Percentiles rank a stretch among this genome's conserved stretches.
Evolutionary conservation across 1,140 invertebrate genomes (phyloP).

Genomic region (Lepidurus arcticus): DNA sequence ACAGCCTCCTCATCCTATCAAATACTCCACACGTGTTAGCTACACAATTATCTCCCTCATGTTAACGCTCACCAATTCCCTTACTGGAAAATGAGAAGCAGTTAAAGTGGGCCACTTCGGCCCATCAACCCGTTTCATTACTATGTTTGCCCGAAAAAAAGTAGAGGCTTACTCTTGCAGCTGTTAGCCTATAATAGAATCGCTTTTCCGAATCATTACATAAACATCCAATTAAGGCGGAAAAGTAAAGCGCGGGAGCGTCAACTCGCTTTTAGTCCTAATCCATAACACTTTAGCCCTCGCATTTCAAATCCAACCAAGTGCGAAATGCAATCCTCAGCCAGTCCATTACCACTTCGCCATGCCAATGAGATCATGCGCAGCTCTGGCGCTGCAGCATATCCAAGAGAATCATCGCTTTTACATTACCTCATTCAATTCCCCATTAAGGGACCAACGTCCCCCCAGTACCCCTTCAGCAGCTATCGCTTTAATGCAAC

Average conservation of each 20-base stretch:
- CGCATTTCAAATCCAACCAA: neutral
- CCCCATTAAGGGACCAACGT: neutral
- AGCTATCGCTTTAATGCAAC: too few species aligned
- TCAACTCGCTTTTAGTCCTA: neutral
- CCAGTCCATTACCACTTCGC: neutral
- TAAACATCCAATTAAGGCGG: constrained; percentile 10
- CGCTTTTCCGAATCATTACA: constrained; percentile 15
- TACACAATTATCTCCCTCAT: too few species aligned
- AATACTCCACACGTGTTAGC: too few species aligned
- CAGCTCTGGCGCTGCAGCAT: neutral
- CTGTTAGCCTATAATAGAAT: neutral
- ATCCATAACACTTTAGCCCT: neutral
- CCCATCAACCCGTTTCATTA: too few species aligned
- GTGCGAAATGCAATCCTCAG: neutral
- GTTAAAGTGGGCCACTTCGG: too few species aligned
- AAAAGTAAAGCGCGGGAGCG: neutral
- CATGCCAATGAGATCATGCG: neutral
- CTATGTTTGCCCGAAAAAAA: neutral
- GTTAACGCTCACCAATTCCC: too few species aligned
- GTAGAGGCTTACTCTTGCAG: neutral
- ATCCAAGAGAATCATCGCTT: neutral
- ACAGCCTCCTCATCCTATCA: too few species aligned
- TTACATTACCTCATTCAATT: neutral
- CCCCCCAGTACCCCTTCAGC: too few species aligned
- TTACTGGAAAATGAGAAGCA: too few species aligned